Conservation (phyloP, 2,888 invertebrate species). For the Orthosia gothica region DNA sequence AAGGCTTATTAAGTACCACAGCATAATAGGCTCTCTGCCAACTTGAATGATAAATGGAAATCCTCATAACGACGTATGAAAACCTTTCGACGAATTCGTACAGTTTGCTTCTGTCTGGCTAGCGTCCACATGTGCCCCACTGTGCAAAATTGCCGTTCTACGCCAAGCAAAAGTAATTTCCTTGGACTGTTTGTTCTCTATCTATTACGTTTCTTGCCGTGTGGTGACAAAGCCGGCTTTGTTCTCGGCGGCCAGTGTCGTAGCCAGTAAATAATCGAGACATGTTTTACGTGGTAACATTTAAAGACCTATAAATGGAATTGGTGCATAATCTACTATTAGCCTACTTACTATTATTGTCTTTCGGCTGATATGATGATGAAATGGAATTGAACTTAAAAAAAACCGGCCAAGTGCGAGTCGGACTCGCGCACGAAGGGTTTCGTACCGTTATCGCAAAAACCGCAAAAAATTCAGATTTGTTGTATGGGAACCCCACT, state of each 20-base stretch:
- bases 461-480: too few species aligned
- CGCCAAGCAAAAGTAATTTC: constrained; percentile 74
- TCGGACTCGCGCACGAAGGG: too few species aligned
- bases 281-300: constrained; percentile 20
- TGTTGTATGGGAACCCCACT: too few species aligned
- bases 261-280: constrained; percentile 38
- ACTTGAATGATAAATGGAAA: constrained; percentile 64
- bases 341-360: too few species aligned
- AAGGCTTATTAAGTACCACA: constrained; percentile 50
- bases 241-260: constrained; percentile 37
- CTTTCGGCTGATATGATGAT: too few species aligned
- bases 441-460: too few species aligned
- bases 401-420: too few species aligned
- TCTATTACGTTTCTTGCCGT: constrained; percentile 59
- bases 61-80: constrained; percentile 54
- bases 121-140: constrained; percentile 55
- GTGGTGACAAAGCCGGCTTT: constrained; percentile 49
- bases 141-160: constrained; percentile 62
- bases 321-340: too few species aligned
- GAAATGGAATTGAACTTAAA: constrained; percentile 7
- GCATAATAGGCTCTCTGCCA: constrained; percentile 58
- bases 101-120: constrained; percentile 52
- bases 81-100: constrained; percentile 58
- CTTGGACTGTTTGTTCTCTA: constrained; percentile 64
- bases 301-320: constrained; percentile 14